Evolutionary conservation across 1,140 invertebrate genomes (phyloP).

Genomic region (Zaprionus nigranus): DNA sequence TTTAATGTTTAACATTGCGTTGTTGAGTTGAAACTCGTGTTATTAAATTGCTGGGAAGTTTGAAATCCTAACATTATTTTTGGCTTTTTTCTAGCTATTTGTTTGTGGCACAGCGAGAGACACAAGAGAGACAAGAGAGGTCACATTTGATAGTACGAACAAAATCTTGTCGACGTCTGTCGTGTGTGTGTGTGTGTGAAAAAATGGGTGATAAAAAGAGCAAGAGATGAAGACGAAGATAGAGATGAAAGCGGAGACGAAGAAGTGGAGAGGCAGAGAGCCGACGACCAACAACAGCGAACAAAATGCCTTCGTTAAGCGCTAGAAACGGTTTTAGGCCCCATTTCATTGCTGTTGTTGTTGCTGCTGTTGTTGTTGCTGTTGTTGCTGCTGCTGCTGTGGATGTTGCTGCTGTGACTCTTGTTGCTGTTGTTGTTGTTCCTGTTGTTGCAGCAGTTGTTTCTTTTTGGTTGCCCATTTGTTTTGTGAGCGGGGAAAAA

Average conservation of each 20-base stretch:
- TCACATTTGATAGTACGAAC: constrained; percentile 79
- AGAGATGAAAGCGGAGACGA: not conserved
- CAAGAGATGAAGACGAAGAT: constrained; percentile 20
- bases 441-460: constrained; percentile 51
- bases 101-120: constrained; percentile 57
- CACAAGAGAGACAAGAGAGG: constrained; percentile 72
- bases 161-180: constrained; percentile 73
- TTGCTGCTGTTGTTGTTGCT: constrained; percentile 3
- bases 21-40: constrained; percentile 77
- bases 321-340: constrained; percentile 70
- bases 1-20: constrained; percentile 43
- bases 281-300: constrained; percentile 53
- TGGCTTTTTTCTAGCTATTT: constrained; percentile 51
- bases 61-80: too few species aligned
- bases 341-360: constrained; percentile 37
- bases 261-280: constrained; percentile 18
- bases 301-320: constrained; percentile 82
- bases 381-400: constrained; percentile 14
- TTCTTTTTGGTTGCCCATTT: constrained; percentile 71
- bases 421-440: constrained; percentile 44
- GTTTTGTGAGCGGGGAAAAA: constrained; percentile 78
- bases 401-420: not conserved
- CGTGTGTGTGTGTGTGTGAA: constrained; percentile 41
- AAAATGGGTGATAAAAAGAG: constrained; percentile 73
- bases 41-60: constrained; percentile 72